A percentile compares a stretch with the other conserved stretches of the same genome.
These are phyloP conservation scores for Bubo scandiacus DNA, from an alignment of 2,113 vertebrate species.

Conservation along the genomic window DNA sequence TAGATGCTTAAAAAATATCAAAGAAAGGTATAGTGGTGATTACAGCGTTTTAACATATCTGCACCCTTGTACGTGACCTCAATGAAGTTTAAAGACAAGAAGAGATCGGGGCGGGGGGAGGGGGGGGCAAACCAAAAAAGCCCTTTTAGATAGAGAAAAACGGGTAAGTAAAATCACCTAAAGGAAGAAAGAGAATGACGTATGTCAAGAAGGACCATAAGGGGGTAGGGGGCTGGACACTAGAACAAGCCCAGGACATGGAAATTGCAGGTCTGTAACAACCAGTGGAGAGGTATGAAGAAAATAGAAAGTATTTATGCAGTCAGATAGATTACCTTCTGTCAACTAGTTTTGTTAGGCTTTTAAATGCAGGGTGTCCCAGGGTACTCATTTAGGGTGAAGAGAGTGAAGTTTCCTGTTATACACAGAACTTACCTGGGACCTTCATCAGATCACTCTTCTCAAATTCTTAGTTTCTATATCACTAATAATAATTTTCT, in stretches of 20 bases:
- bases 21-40: background rate
- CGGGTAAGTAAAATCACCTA: background rate
- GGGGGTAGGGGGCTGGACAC: background rate
- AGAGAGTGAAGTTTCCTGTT: background rate
- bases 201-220: background rate
- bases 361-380: background rate
- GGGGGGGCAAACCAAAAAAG: no score
- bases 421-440: background rate
- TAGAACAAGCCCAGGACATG: background rate
- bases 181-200: background rate
- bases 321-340: background rate
- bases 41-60: background rate
- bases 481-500: background rate
- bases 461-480: background rate
- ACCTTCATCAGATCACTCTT: background rate
- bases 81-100: background rate
- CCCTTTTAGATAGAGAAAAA: background rate
- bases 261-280: background rate
- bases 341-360: background rate
- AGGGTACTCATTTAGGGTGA: background rate
- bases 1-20: background rate
- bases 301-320: background rate
- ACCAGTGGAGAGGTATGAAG: background rate
- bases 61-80: background rate
- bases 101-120: no score